Percentiles rank a stretch among this genome's conserved stretches.
Conservation (phyloP, 2,797 vertebrate genomes). For the Discoglossus pictus region DNA sequence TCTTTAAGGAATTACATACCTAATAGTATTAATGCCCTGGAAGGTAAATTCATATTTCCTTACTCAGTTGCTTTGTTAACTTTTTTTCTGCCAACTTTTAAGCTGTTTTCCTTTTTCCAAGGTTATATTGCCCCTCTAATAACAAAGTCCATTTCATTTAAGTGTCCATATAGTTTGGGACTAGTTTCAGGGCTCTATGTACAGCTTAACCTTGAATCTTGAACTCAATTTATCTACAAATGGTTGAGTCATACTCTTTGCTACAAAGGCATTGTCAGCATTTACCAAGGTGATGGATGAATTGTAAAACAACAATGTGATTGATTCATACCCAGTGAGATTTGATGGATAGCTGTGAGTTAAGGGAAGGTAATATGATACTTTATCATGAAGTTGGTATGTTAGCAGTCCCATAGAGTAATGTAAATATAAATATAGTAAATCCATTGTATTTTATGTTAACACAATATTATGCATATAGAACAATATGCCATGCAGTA, state of each 20-base stretch:
- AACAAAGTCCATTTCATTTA: neutral
- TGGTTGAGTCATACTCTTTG: slow-evolving; percentile 22
- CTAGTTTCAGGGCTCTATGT: neutral
- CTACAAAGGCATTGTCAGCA: slow-evolving; percentile 16
- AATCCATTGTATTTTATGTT: too few relatives aligned
- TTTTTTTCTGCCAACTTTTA: too few relatives aligned
- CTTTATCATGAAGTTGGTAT: slow-evolving; percentile 22
- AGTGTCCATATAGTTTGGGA: neutral
- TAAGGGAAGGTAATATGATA: slow-evolving; percentile 18
- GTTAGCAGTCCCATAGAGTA: neutral
- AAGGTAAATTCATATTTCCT: too few relatives aligned
- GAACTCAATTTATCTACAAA: slow-evolving; percentile 18
- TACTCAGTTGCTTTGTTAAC: too few relatives aligned
- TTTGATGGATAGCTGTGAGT: slow-evolving; percentile 34
- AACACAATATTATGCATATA: too few relatives aligned
- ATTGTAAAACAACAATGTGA: slow-evolving; percentile 21
- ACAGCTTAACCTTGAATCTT: slow-evolving; percentile 24
- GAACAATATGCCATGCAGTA: too few relatives aligned
- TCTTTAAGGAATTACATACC: too few relatives aligned
- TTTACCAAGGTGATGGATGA: slow-evolving; percentile 38
- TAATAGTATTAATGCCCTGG: too few relatives aligned
- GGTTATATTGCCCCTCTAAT: too few relatives aligned
- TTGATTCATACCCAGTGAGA: slow-evolving; percentile 20
- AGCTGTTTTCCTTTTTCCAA: too few relatives aligned
- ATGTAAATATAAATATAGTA: too few relatives aligned